Evolutionary conservation across 2,113 vertebrate genomes (phyloP).

Genomic region (Trichechus manatus): DNA sequence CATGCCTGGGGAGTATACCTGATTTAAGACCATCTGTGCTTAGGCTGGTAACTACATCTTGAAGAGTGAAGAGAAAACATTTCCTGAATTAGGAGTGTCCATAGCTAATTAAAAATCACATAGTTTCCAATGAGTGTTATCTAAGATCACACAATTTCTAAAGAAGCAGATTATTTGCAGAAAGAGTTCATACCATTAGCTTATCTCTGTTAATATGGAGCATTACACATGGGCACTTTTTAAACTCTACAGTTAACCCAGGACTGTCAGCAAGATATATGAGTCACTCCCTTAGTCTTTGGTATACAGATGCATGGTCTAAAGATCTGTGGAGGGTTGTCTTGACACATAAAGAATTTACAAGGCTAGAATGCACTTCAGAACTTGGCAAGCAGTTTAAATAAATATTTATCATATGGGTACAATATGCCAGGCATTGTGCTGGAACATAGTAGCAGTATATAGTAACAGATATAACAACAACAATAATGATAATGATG

Average conservation of each 20-base stretch:
- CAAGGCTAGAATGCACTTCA: neutral
- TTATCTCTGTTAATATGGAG: neutral
- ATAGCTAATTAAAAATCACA: slow-evolving; percentile 1
- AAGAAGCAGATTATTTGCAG: slow-evolving; percentile 31
- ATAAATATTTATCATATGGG: neutral
- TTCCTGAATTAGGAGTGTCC: slow-evolving; percentile 24
- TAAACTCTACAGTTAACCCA: slow-evolving; percentile 26
- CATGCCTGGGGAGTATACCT: neutral
- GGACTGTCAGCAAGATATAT: slow-evolving; percentile 6
- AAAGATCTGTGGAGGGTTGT: slow-evolving; percentile 41
- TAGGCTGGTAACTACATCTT: neutral
- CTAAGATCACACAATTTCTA: slow-evolving; percentile 49
- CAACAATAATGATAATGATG: neutral
- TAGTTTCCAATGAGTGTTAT: slow-evolving; percentile 32
- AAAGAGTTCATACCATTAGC: neutral
- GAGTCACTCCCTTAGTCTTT: slow-evolving; percentile 1
- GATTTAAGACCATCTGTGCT: neutral
- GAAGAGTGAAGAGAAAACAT: slow-evolving; percentile 2
- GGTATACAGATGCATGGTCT: neutral
- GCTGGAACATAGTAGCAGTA: neutral
- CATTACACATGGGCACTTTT: slow-evolving; percentile 50
- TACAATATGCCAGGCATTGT: neutral
- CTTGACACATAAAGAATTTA: slow-evolving; percentile 17
- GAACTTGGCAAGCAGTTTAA: slow-evolving; percentile 42
- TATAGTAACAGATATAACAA: neutral